Base-by-base conservation (phyloP, 2,797 vertebrate genomes). In the Notamacropus eugenii region DNA sequence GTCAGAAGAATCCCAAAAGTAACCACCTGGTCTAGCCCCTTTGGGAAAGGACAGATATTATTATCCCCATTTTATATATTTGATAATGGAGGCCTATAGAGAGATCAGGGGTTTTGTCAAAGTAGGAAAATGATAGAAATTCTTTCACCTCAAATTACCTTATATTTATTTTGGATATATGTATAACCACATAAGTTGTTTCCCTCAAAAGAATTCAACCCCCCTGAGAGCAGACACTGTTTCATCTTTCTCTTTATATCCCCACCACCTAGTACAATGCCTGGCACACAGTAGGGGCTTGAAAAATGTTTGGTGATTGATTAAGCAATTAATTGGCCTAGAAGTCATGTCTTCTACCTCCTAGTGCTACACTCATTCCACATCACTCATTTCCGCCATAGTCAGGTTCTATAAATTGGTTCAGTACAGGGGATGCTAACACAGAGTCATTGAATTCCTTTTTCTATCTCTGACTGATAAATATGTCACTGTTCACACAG, bases 1-100 rank as follows among this genome's bases (percentile, higher is more conserved):
- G 12, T 46, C 54, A 6, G 4, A 92, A 87, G 8, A 52, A 91
- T 34, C n/a, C 52, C 5, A 91, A 10, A 46, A 82, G 29, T 91
- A 46, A 87, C 91, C 54, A 94, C 54, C 34, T 34, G 59, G 12
- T 55, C 57, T 57, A 56, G 24, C 93, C 52, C 9, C 11, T 12
- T 96, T 67, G 59, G 91, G n/a, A 92, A 55, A 94, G 29, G 40
- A 87, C 11, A 3, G 74, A 50, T 28, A 46, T 46, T 46, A 90
- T 91, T 94, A 62, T 58, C 54, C 59, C 55, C n/a, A 46, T 95
- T 96, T 95, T 93, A 90, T 50, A 95, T 22, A 10, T 3, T 34
- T 95, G 55, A 28, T 93, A 93, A 91, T 91, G 40, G 90, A 97
- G 19, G 95, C 40, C 13, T 93, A 31, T 50, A 93, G 46, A 87